These are phyloP conservation scores for Eudyptes chrysolophus DNA, from an alignment of 2,113 vertebrate genomes.

Conservation along the genomic window DNA sequence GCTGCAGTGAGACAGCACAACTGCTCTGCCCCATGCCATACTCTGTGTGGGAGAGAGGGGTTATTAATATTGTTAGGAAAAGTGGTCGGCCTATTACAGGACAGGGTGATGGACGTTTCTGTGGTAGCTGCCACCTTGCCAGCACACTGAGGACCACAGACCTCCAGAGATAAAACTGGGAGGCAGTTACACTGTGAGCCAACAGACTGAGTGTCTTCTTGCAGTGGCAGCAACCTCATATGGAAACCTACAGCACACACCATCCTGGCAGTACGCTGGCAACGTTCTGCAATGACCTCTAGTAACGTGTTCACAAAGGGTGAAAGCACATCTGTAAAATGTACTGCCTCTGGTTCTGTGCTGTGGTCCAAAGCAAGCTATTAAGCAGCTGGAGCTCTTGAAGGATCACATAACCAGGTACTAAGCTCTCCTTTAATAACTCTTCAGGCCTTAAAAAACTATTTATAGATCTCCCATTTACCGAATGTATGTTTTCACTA, in stretches of 20 bases:
- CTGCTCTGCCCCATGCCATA: not conserved
- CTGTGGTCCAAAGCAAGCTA: constrained; percentile 5
- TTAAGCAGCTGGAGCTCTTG: not conserved
- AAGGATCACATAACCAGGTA: not conserved
- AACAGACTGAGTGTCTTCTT: not conserved
- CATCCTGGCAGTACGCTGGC: not conserved
- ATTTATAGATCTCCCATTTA: not conserved
- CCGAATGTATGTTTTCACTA: not conserved
- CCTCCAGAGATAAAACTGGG: not conserved
- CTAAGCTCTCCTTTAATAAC: not conserved
- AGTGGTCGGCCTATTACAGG: not conserved
- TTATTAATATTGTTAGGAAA: not conserved
- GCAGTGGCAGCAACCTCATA: not conserved
- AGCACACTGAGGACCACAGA: not conserved
- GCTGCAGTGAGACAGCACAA: not conserved
- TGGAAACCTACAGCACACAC: not conserved
- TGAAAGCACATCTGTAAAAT: not conserved
- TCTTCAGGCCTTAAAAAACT: not conserved
- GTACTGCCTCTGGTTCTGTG: not conserved
- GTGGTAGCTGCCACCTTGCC: not conserved
- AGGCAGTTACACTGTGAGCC: not conserved
- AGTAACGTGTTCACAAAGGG: not conserved
- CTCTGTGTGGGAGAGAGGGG: not conserved
- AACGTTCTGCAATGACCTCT: not conserved
- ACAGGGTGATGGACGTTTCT: accelerated